A percentile compares a stretch with the other conserved stretches of the same genome.
Conservation (phyloP, 2,113 vertebrate genomes). For the Brienomyrus longianalis region DNA sequence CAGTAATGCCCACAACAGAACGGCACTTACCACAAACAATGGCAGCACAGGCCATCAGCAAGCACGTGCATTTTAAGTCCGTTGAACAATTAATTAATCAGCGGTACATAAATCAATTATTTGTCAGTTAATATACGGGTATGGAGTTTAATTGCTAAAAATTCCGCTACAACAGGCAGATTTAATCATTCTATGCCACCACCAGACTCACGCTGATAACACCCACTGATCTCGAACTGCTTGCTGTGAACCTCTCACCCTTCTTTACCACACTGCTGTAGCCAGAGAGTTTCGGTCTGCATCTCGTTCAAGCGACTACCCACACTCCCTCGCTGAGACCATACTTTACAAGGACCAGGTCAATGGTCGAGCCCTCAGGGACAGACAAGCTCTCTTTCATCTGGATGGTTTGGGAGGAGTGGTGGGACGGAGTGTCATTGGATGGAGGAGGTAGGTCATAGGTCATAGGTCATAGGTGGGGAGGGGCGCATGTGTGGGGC, state of each 20-base stretch:
- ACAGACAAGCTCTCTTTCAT: not conserved
- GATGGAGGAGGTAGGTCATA: not conserved
- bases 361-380: not conserved
- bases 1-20: not conserved
- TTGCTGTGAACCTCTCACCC: not conserved
- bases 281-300: not conserved
- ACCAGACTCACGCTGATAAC: not conserved
- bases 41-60: not conserved
- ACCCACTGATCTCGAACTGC: not conserved
- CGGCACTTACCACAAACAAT: not conserved
- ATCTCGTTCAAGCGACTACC: not conserved
- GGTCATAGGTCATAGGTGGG: not conserved
- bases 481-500: not conserved
- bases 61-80: not conserved
- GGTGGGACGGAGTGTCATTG: not conserved
- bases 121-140: not conserved
- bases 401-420: not conserved
- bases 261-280: not conserved
- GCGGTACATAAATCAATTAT: not conserved
- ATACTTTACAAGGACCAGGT: not conserved
- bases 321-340: not conserved
- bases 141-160: not conserved
- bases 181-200: not conserved
- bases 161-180: not conserved
- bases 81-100: not conserved